phyloP scores from a whole-genome alignment of 2,113 vertebrate species.

The Scomber colias region DNA sequence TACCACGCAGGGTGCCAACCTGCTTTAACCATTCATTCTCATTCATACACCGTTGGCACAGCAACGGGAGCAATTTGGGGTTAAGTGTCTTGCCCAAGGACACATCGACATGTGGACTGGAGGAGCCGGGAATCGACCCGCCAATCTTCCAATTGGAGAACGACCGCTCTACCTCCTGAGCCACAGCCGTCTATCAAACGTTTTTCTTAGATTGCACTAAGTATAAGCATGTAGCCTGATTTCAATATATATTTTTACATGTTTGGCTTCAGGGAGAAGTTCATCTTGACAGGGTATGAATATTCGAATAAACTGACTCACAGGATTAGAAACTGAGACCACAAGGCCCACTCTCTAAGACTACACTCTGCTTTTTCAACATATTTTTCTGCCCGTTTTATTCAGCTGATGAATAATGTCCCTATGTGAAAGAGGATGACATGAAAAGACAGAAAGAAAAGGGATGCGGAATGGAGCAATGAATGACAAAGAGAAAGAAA shows the following conservation, averaged over 20 bases:
- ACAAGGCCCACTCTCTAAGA: background rate
- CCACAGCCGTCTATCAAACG: background rate
- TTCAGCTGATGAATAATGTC: slow-evolving; percentile 1
- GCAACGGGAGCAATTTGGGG: too few relatives aligned
- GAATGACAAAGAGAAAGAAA: slow-evolving; percentile 22
- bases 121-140: too few relatives aligned
- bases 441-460: slow-evolving; percentile 3
- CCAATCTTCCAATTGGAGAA: too few relatives aligned
- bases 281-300: background rate
- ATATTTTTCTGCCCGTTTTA: background rate
- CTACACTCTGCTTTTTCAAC: background rate
- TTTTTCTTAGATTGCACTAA: too few relatives aligned
- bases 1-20: too few relatives aligned
- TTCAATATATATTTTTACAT: background rate
- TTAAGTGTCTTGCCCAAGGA: too few relatives aligned
- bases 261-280: background rate
- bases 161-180: too few relatives aligned
- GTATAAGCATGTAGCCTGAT: too few relatives aligned
- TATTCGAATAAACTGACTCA: background rate
- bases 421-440: background rate
- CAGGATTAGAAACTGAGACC: background rate
- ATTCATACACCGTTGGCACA: too few relatives aligned
- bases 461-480: background rate
- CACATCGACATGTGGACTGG: too few relatives aligned
- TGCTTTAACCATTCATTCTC: too few relatives aligned